These are phyloP conservation scores for Nerophis lumbriciformis DNA, from an alignment of 2,113 vertebrate genomes.

Conservation along the genomic window DNA sequence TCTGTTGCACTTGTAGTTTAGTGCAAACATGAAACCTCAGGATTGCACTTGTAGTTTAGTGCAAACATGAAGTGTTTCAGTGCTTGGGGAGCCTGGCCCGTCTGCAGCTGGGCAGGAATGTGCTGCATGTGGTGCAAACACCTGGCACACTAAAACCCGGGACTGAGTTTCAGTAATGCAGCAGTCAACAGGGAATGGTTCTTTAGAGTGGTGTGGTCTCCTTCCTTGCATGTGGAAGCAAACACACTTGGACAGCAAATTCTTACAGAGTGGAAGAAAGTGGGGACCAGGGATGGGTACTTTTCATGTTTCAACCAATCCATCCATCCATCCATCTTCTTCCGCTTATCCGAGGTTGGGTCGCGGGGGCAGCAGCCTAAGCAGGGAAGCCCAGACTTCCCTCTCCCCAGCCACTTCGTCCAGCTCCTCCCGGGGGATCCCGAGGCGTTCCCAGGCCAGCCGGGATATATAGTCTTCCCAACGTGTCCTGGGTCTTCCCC, in stretches of 20 bases:
- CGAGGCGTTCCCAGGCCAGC: too few species aligned
- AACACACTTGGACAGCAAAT: neutral
- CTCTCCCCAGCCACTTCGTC: too few species aligned
- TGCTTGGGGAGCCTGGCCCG: constrained; percentile 32
- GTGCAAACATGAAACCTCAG: constrained; percentile 25
- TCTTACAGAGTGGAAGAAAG: neutral
- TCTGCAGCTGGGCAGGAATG: constrained; percentile 39
- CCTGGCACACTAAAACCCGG: constrained; percentile 14
- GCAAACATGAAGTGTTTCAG: constrained; percentile 30
- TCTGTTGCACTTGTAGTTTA: constrained; percentile 11
- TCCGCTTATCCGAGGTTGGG: too few species aligned
- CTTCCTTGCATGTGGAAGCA: neutral
- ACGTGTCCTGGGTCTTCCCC: too few species aligned
- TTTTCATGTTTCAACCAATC: too few species aligned
- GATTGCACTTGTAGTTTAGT: constrained; percentile 14
- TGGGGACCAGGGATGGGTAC: too few species aligned
- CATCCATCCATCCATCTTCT: too few species aligned
- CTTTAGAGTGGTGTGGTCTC: neutral
- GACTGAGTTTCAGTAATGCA: constrained; percentile 4
- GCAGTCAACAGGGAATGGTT: constrained; percentile 2
- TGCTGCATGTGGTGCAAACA: constrained; percentile 19
- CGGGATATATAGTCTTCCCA: too few species aligned
- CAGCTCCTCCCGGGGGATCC: too few species aligned
- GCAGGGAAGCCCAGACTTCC: too few species aligned
- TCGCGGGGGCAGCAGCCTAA: too few species aligned